Evolutionary conservation across 2,113 vertebrate genomes (phyloP).

Genomic region (Ondatra zibethicus): DNA sequence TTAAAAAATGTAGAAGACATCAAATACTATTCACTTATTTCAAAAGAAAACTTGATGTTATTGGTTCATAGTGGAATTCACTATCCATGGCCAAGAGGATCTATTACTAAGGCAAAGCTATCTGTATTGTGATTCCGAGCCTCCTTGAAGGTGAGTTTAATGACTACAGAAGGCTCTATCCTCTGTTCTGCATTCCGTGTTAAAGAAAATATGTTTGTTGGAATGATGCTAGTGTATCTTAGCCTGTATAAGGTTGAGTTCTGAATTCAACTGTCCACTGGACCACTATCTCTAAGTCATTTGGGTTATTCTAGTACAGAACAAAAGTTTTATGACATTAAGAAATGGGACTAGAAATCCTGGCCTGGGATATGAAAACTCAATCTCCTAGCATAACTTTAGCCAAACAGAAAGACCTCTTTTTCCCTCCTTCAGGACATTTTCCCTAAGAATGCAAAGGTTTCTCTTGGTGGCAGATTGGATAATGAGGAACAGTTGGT

Average conservation of each 20-base stretch:
- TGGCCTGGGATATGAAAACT: conserved; percentile 36
- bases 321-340: not conserved
- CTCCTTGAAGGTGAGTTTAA: not conserved
- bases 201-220: not conserved
- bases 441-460: not conserved
- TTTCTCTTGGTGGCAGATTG: not conserved
- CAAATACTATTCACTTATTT: not conserved
- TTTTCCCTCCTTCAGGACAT: not conserved
- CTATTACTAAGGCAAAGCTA: not conserved
- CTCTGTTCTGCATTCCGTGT: not conserved
- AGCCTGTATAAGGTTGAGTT: not conserved
- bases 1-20: not conserved
- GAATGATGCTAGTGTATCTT: not conserved
- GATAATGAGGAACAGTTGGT: not conserved
- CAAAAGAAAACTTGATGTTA: not conserved
- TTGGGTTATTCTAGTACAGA: not conserved
- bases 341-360: conserved; percentile 30
- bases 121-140: not conserved
- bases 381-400: not conserved
- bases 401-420: conserved; percentile 40
- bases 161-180: not conserved
- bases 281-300: not conserved
- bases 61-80: not conserved
- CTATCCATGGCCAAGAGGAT: not conserved
- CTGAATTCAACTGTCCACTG: not conserved